Evolutionary conservation across 1,140 invertebrate species (phyloP).

Genomic region (Trialeurodes vaporariorum): DNA sequence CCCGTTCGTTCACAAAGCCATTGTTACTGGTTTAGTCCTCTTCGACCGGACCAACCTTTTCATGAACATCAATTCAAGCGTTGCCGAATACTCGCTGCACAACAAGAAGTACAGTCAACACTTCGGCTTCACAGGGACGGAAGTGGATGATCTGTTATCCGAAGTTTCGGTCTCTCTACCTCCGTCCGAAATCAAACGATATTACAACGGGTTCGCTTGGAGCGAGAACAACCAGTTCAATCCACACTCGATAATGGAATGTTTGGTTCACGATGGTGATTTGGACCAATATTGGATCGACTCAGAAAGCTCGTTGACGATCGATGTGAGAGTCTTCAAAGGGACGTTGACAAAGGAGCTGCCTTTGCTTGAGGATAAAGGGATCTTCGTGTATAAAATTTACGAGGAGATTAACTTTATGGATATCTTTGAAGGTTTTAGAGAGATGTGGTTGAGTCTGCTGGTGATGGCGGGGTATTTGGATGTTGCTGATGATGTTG

Average conservation of each 20-base stretch:
- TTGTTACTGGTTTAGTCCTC: background rate
- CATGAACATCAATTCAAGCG: background rate
- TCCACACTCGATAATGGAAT: background rate
- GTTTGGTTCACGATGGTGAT: background rate
- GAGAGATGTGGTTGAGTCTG: background rate
- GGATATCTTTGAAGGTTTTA: background rate
- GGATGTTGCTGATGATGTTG: background rate
- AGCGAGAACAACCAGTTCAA: background rate
- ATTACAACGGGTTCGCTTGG: background rate
- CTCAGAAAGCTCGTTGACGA: background rate
- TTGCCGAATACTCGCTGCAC: background rate
- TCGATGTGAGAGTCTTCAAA: background rate
- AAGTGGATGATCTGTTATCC: constrained; percentile 5
- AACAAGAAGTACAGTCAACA: background rate
- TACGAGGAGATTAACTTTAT: background rate
- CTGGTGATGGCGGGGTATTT: background rate
- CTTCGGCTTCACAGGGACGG: constrained; percentile 4
- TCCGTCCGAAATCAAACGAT: background rate
- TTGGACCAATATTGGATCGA: background rate
- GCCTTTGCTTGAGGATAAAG: background rate
- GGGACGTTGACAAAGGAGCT: background rate
- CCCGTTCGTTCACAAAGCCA: background rate
- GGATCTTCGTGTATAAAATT: background rate
- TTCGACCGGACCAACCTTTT: background rate
- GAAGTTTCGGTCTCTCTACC: background rate